Base-by-base conservation (phyloP, 2,113 vertebrate genomes). In the Chinchilla lanigera region DNA sequence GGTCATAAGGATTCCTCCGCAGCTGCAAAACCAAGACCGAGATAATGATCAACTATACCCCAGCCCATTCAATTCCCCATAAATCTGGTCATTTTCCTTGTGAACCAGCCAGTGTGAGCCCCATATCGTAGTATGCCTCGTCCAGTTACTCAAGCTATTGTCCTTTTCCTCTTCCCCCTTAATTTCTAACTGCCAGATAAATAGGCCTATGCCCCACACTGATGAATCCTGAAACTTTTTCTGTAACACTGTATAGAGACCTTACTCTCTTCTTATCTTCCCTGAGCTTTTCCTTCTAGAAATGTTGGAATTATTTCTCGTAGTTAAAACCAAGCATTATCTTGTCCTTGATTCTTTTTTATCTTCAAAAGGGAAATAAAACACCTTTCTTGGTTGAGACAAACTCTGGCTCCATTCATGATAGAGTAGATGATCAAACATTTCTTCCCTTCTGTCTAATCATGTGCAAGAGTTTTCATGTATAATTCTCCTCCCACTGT, bases 361-460 rank as follows among this genome's bases (percentile, higher is more conserved):
- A 56, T 65, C 71, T 86, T n/a, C 89, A 86, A 86, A 89, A 65
- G 4, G 12, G 77, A 82, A 67, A 61, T 84, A 78, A 92, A 94
- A 88, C 83, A 69, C 24, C 1, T 75, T 35, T 44, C 41, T 75
- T 73, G 22, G 71, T 89, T 88, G 6, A 88, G 58, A 69, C 33
- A 60, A 47, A 0, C 28, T 81, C 22, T 94, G 20, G 54, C 19
- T 50, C 20, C 44, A 47, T 85, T 88, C 67, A 17, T 77, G 58
- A 82, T 84, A 50, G 35, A 82, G 33, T 50, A 77, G 38, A 41
- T 60, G 35, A 58, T 88, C 83, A 92, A 83, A 92, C 67, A 38
- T 85, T 85, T 65, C 44, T 41, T 89, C 17, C 52, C 52, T 60
- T 85, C 61, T 89, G 20, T 90, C 63, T 58, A 75, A 90, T 44